Conservation (phyloP, 1,140 invertebrate species). For the Dufourea novaeangliae region DNA sequence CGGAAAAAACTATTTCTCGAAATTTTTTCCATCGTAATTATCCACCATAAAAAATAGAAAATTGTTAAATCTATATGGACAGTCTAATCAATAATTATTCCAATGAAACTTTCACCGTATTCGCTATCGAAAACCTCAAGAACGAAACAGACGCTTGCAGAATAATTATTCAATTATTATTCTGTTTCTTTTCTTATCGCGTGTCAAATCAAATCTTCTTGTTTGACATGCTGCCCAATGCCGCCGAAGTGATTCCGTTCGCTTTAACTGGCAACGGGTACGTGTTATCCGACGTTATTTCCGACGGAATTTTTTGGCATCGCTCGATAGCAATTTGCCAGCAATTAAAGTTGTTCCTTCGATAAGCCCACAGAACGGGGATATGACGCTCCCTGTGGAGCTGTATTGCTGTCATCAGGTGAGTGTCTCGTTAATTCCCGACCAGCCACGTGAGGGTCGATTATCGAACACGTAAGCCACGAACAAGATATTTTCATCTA, state of each 20-base stretch:
- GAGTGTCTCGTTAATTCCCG: conserved; percentile 10
- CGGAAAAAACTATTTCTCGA: no score
- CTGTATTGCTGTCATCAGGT: conserved; percentile 21
- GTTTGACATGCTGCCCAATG: conserved; percentile 3
- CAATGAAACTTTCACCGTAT: no score
- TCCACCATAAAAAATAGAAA: no score
- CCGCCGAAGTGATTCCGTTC: neutral
- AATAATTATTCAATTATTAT: neutral
- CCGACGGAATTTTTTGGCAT: conserved; percentile 38
- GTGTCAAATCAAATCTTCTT: neutral
- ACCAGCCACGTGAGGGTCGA: neutral
- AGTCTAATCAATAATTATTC: no score
- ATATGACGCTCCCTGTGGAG: neutral
- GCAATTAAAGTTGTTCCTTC: conserved; percentile 40
- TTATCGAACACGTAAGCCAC: neutral
- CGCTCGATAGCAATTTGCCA: conserved; percentile 39
- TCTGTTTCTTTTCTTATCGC: neutral
- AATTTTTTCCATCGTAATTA: no score
- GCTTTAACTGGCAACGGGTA: conserved; percentile 29
- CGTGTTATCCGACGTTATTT: conserved; percentile 22
- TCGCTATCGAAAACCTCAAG: no score
- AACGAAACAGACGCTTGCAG: no score
- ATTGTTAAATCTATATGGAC: no score
- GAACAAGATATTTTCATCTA: neutral
- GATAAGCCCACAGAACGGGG: neutral